Base-by-base conservation (phyloP, 2,113 vertebrate genomes). In the Heliornis fulica region DNA sequence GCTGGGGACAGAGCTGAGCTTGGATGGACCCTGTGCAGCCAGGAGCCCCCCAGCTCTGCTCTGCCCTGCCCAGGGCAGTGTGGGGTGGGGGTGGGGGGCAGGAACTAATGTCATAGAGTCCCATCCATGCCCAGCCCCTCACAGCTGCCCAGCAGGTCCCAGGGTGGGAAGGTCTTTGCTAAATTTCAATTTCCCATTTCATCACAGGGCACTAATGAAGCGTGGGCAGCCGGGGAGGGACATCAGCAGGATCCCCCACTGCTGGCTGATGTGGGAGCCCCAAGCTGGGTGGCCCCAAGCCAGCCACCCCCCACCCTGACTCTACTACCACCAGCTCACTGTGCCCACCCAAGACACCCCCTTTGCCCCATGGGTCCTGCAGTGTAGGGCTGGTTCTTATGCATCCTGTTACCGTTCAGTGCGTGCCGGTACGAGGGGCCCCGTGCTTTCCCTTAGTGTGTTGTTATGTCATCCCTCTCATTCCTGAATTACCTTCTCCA, bases 181-280 rank as follows among this genome's bases (percentile, higher is more conserved):
- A 48, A 48, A 83, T 79, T 89, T 70, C 87, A 70, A 78, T 84
- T 50, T 89, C 89, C 83, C 68, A 15, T 65, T 91, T 38, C 69
- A 68, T 95, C 86, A 50, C 51, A 71, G 86, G n/a, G 61, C 53
- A 11, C 68, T 65, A 64, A 83, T 84, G 43, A 76, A 80, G 51
- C 3, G 3, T 8, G 6, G 29, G 74, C 72, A 57, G 17, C 75
- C 34, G 60, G n/a, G 71, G 40, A 61, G 86, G 93, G 81, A 64
- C 88, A 60, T 78, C 83, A 41, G 56, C 80, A 48, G 38, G 64
- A 32, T 48, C 69, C 63, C 32, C 63, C 32, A 15, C 53, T 34
- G 31, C 90, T 46, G 66, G 76, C 70, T 59, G 80, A 91, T 65
- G 43, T 38, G 20, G 48, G 41, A 20, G 63, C 87, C 83, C 50